Base-by-base conservation (phyloP, 1,140 invertebrate genomes). In the Solen grandis region DNA sequence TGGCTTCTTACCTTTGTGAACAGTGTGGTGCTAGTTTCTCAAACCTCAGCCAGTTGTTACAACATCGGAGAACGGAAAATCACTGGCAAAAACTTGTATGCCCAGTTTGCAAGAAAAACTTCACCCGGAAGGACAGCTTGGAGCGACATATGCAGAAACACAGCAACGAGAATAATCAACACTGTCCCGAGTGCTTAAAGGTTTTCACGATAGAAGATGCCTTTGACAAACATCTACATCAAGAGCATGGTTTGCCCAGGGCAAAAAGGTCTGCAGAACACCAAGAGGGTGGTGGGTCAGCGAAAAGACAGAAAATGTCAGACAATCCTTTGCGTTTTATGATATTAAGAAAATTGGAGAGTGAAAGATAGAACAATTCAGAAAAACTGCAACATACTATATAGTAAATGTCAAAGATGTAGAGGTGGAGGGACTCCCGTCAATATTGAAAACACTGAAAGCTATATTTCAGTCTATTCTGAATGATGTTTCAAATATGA, bases 31-130 rank as follows among this genome's bases (percentile, higher is more conserved):
- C 5, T 55, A 70, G 10, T 55, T 70, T 70, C 50, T 16, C 66
- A 1, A 70, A 70, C 31, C 50, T 70, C n/a, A 70, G 50, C 33
- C 66, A 55, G 14, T 22, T 54, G 35, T 55, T 70, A 70, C 46
- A 70, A n/a, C 66, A 70, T 33, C 22, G 66, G 29, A 46, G 66
- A 14, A 55, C 29, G n/a, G 16, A 31, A 10, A 70, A 70, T 33
- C 66, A 70, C 14, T 70, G 66, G 66, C 52, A 14, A 29, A 8
- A 46, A 10, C 27, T n/a, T 19, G n/a, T 2, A 29, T 70, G 66
- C 31, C 1, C 4, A 4, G 5, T 1, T 1, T 70, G 66, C n/a
- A 55, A 55, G 41, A 70, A 70, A 36, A 13, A 5, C 1, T 70
- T 70, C 31, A 16, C 27, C 2, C 4, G 66, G 10, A 70, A 70